These are phyloP conservation scores for Todiramphus chloris DNA, from an alignment of 2,113 vertebrate genomes.

Conservation along the genomic window DNA sequence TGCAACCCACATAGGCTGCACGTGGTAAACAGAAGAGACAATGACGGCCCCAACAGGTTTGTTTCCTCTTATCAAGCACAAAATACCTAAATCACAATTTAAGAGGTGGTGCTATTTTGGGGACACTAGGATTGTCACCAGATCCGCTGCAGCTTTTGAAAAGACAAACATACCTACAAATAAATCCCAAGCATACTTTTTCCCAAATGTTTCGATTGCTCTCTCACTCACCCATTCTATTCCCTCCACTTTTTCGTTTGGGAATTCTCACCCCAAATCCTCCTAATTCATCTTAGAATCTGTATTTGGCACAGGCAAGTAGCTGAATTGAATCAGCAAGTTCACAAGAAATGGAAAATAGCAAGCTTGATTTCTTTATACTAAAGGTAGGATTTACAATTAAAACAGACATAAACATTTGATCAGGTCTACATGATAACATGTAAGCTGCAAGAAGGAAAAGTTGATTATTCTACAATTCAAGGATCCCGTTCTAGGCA, in stretches of 20 bases:
- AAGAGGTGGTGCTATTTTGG: background rate
- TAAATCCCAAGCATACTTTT: background rate
- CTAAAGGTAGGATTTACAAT: background rate
- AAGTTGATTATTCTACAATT: background rate
- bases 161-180: background rate
- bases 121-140: background rate
- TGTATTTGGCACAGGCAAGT: background rate
- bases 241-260: background rate
- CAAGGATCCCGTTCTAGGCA: background rate
- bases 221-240: background rate
- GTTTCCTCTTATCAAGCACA: background rate
- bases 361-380: background rate
- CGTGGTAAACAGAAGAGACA: background rate
- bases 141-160: background rate
- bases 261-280: background rate
- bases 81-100: background rate
- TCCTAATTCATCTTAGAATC: background rate
- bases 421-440: background rate
- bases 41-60: accelerated
- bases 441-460: accelerated
- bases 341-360: background rate
- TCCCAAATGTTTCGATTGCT: background rate
- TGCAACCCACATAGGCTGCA: accelerated
- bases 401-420: background rate
- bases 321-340: background rate